Evolutionary conservation across 2,888 invertebrate genomes (phyloP).

Genomic region (Volucella inflata): DNA sequence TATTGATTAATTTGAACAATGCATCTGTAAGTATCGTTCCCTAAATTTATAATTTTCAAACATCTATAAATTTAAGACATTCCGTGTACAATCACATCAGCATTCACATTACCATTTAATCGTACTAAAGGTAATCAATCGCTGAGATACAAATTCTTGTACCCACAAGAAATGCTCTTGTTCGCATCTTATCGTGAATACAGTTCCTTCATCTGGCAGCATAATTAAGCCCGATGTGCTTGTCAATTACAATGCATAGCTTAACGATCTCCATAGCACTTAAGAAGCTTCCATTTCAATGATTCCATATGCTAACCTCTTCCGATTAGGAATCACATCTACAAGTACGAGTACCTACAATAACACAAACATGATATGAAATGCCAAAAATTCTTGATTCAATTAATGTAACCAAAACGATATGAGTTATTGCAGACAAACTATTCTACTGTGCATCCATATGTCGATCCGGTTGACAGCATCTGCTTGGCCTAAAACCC

Average conservation of each 20-base stretch:
- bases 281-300: constrained; percentile 13
- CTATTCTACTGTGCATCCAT: not conserved
- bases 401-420: constrained; percentile 24
- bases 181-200: too few species aligned
- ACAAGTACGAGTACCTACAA: not conserved
- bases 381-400: constrained; percentile 6
- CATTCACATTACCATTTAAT: too few species aligned
- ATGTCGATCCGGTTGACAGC: not conserved
- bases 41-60: too few species aligned
- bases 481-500: constrained; percentile 1
- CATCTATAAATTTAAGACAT: too few species aligned
- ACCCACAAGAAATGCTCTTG: not conserved
- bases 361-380: constrained; percentile 1
- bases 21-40: too few species aligned
- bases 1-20: too few species aligned
- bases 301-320: constrained; percentile 5
- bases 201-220: too few species aligned
- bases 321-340: not conserved
- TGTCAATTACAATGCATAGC: constrained; percentile 36
- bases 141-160: too few species aligned
- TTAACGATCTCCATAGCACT: constrained; percentile 38
- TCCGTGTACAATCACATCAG: too few species aligned
- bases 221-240: not conserved
- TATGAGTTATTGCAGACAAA: not conserved
- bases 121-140: too few species aligned